phyloP scores from a whole-genome alignment of 2,888 invertebrate genomes.

The Melanophora roralis region DNA sequence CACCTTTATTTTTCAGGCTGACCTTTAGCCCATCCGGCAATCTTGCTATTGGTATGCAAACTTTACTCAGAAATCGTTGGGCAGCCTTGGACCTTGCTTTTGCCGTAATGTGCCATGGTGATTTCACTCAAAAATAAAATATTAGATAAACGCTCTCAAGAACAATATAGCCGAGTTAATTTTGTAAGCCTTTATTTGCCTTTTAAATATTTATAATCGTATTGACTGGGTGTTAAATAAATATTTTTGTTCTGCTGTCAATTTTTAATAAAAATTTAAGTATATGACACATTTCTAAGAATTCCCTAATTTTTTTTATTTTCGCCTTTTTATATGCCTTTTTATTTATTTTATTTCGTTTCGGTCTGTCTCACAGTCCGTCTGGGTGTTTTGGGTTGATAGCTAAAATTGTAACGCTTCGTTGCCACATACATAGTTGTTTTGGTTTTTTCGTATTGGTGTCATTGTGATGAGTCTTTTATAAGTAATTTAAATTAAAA shows the following conservation, averaged over 20 bases:
- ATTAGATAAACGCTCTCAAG: neutral
- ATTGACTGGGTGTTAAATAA: conserved; percentile 29
- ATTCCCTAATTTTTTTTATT: conserved; percentile 34
- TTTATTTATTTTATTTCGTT: conserved; percentile 6
- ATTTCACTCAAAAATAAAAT: no score
- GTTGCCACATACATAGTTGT: conserved; percentile 19
- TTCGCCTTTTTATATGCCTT: neutral
- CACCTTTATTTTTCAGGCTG: no score
- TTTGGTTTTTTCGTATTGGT: neutral
- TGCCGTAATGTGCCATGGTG: no score
- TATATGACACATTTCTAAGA: conserved; percentile 63
- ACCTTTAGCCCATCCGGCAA: neutral
- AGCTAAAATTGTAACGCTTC: conserved; percentile 46
- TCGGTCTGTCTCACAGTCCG: conserved; percentile 41
- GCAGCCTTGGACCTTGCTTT: no score
- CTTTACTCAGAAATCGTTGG: no score
- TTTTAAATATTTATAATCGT: neutral
- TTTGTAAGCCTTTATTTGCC: no score
- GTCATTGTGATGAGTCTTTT: conserved; percentile 11
- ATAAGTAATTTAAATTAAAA: conserved; percentile 9
- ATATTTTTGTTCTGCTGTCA: conserved; percentile 49
- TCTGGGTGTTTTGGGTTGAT: conserved; percentile 29
- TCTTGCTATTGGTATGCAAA: no score
- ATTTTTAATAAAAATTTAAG: conserved; percentile 62
- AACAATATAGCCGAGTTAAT: neutral